Evolutionary conservation across 2,797 vertebrate genomes (phyloP).

Genomic region (Tiaroga cobitis): DNA sequence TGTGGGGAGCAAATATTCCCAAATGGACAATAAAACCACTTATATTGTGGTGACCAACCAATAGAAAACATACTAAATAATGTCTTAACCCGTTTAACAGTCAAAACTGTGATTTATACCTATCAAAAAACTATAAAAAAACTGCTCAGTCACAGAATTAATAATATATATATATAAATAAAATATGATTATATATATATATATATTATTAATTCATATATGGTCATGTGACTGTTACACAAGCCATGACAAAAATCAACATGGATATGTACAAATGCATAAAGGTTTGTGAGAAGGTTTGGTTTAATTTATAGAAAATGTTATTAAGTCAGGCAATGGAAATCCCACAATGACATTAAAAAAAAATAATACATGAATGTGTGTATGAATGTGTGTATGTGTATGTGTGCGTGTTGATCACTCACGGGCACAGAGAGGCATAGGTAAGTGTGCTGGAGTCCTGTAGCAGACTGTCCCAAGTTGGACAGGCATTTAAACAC

Average conservation of each 20-base stretch:
- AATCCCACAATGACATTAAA: background rate
- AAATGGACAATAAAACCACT: background rate
- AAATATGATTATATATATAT: no score
- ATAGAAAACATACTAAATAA: background rate
- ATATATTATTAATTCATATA: background rate
- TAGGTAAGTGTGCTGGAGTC: slow-evolving; percentile 80
- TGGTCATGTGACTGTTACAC: background rate
- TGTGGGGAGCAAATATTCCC: slow-evolving; percentile 6
- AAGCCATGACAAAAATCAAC: background rate
- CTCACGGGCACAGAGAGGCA: slow-evolving; percentile 85
- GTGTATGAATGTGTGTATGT: background rate
- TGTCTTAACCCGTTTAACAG: background rate
- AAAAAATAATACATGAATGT: background rate
- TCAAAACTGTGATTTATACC: background rate
- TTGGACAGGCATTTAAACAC: slow-evolving; percentile 76
- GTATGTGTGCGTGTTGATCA: slow-evolving; percentile 6
- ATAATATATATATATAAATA: no score
- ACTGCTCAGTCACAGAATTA: background rate
- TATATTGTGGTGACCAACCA: background rate
- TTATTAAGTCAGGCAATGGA: background rate
- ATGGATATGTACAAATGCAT: background rate
- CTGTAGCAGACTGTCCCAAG: slow-evolving; percentile 77
- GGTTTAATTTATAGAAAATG: background rate
- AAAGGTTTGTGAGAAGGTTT: background rate
- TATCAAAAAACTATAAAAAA: background rate